Conservation (phyloP, 2,797 vertebrate genomes). For the Myripristis murdjan region DNA sequence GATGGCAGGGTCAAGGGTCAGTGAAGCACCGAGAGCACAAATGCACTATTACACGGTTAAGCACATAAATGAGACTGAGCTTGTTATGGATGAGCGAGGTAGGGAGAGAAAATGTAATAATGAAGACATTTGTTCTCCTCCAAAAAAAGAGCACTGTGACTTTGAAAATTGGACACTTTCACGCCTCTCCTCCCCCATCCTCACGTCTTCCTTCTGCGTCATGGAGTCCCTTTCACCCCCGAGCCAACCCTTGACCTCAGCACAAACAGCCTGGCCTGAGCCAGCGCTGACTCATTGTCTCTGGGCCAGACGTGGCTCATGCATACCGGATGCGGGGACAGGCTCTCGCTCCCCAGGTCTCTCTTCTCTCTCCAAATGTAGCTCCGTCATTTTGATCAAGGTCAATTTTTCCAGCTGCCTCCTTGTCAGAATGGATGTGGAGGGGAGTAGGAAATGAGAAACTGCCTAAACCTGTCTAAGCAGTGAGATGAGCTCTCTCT, state of each 20-base stretch:
- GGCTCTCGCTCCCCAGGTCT: constrained; percentile 16
- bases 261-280: constrained; percentile 43
- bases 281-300: constrained; percentile 54
- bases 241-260: constrained; percentile 45
- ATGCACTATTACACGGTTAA: not conserved
- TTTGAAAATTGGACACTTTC: constrained; percentile 7
- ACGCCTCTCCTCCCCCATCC: not conserved
- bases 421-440: too few relatives aligned
- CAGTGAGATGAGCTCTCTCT: too few relatives aligned
- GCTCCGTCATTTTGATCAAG: not conserved
- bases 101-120: not conserved
- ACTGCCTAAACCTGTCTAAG: too few relatives aligned
- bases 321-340: constrained; percentile 19
- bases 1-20: constrained; percentile 6
- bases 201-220: constrained; percentile 7
- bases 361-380: not conserved
- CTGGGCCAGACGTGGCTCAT: constrained; percentile 6
- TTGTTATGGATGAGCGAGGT: constrained; percentile 4
- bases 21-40: not conserved
- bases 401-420: too few relatives aligned
- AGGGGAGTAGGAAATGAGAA: too few relatives aligned
- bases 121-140: too few relatives aligned
- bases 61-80: not conserved
- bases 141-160: not conserved
- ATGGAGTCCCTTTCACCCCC: constrained; percentile 44